Evolutionary conservation across 2,797 vertebrate genomes (phyloP), one percentile per base, ranked within the genome.

Genomic region (Octomys mimax): DNA sequence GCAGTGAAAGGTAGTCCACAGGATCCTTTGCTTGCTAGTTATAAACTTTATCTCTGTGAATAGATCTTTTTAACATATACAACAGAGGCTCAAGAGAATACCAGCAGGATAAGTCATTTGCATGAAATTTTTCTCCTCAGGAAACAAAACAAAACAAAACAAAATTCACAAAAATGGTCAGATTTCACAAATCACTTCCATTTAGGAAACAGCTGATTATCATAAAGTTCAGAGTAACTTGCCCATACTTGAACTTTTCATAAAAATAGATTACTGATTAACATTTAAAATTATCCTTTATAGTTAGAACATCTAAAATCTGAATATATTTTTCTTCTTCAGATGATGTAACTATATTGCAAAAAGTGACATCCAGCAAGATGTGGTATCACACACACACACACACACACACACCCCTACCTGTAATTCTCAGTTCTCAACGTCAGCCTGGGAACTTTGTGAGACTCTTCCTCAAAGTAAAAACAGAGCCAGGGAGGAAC

Each of bases 261-360:
- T 2, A 54, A 70, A 92, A 68, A 64, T 0, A 66, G 68, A 46
- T 42, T 7, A 66, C 2, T 54, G 70, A 54, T 87, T 70, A n/a
- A 82, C 66, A 54, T 39, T 89, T 46, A 89, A 95, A 95, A 68
- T 33, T 62, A 83, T 5, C 46, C 85, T 87, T 83, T 42, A 81
- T 42, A 26, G 75, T 87, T 52, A 87, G 39, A 86, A 80, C 28
- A 92, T 31, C 52, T 87, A 71, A 86, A 95, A 81, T 84, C 59
- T 46, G 87, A 68, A 64, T 39, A 59, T 75, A 89, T 84, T 64
- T 87, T 70, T 49, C 87, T 85, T 90, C 52, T 70, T 80, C 68
- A 36, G n/a, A 57, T 57, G 54, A 57, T 57, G 16, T 68, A 22
- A 61, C 31, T 87, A 10, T 54, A 78, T n/a, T 52, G 73, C 52